These are phyloP conservation scores for Vicugna pacos DNA, from an alignment of 2,113 vertebrate genomes.

Conservation along the genomic window DNA sequence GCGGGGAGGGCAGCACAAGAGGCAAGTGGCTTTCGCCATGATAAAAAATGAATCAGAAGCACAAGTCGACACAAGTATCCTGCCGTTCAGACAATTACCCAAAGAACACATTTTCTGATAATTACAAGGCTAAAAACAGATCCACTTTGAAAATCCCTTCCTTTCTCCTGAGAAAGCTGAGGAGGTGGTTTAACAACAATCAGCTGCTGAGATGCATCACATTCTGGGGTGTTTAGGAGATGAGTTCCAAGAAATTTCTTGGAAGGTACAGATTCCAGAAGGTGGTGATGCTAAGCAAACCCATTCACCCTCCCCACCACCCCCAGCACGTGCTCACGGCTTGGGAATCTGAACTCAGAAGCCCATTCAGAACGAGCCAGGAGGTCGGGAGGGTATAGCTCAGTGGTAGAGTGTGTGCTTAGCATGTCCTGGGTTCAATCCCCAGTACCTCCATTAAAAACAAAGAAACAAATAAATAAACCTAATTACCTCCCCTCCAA, in stretches of 20 bases:
- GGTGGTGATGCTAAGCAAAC: background rate
- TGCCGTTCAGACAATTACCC: constrained; percentile 63
- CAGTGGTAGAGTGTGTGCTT: no score
- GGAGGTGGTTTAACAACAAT: constrained; percentile 68
- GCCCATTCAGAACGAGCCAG: background rate
- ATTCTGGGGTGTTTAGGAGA: constrained; percentile 8
- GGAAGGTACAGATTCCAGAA: constrained; percentile 70
- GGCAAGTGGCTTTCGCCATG: background rate
- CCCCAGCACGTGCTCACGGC: rapidly evolving
- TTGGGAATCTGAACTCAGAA: background rate
- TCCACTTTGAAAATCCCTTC: constrained; percentile 54
- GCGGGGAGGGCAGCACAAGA: rapidly evolving
- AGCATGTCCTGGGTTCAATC: no score
- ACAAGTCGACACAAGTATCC: constrained; percentile 20
- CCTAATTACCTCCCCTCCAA: no score
- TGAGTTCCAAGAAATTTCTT: constrained; percentile 67
- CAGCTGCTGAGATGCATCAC: constrained; percentile 21
- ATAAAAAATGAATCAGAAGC: constrained; percentile 38
- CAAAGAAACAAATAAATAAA: no score
- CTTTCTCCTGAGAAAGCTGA: constrained; percentile 56
- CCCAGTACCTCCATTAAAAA: no score
- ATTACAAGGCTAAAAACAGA: constrained; percentile 67
- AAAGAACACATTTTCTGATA: constrained; percentile 65
- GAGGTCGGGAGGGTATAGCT: no score
- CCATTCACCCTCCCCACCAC: background rate